These are phyloP conservation scores for Clitarchus hookeri DNA, from an alignment of 2,888 invertebrate species.

Conservation along the genomic window DNA sequence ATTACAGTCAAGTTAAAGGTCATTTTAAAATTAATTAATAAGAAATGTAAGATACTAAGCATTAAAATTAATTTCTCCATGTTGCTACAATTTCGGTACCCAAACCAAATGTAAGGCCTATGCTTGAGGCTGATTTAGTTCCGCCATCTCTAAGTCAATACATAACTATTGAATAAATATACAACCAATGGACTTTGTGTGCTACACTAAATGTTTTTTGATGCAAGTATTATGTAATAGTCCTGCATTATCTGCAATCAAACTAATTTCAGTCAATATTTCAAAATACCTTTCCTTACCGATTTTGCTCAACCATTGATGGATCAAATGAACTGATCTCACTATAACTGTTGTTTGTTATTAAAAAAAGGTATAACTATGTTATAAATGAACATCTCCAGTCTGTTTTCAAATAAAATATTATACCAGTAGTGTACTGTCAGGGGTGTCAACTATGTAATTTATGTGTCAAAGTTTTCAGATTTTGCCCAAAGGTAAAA, in stretches of 20 bases:
- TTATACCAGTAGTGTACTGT: background rate
- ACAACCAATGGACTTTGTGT: background rate
- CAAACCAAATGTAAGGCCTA: background rate
- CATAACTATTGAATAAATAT: no score
- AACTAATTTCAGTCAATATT: background rate
- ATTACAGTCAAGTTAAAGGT: no score
- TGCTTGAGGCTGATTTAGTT: background rate
- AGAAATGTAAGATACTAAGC: background rate
- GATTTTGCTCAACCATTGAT: constrained; percentile 14
- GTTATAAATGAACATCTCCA: background rate
- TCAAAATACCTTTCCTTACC: background rate
- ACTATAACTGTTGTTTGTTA: background rate
- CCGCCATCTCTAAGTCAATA: no score
- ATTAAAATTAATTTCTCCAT: background rate
- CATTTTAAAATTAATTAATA: no score
- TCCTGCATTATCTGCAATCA: background rate
- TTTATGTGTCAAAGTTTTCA: background rate
- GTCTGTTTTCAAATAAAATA: background rate
- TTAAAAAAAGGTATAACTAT: background rate
- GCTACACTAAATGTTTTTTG: background rate
- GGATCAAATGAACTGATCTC: background rate
- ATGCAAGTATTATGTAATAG: background rate
- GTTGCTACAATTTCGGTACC: background rate
- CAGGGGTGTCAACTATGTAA: background rate
- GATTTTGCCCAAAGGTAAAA: background rate